Base-by-base conservation (phyloP, 1,140 invertebrate species). In the Zaprionus kolodkinae region DNA sequence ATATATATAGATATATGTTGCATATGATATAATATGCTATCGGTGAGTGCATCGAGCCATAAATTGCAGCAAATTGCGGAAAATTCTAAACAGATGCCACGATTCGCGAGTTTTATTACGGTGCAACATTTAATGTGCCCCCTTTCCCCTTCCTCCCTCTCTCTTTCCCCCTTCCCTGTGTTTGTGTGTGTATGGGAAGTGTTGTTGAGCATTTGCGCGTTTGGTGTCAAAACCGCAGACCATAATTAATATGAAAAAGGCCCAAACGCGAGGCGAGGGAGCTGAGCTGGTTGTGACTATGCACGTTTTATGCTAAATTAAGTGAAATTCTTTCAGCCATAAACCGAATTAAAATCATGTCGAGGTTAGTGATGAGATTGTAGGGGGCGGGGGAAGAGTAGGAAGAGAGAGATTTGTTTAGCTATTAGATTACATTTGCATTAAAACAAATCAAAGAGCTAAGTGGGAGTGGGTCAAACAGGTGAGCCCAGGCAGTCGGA, bases 241-340 rank as follows among this genome's bases (percentile, higher is more conserved):
- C 67, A 61, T 70, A 70, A 70, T 70, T 70, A 70, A 70, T 70
- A 66, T 57, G 15, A 66, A 38, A 66, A 45, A 45, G 40, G 40
- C 40, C n/a, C 54, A 65, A 50, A 45, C 10, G 54, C 38, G n/a
- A 12, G n/a, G 21, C 1, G 21, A 21, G 21, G 21, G 21, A n/a
- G n/a, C n/a, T n/a, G n/a, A n/a, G n/a, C n/a, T n/a, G n/a, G n/a
- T n/a, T n/a, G n/a, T n/a, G n/a, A n/a, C n/a, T n/a, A n/a, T n/a
- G 21, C 1, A 21, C 21, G 21, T 11, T 57, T 65, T 57, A 45
- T 57, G 27, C 27, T 33, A 30, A 57, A 66, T 66, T 66, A 33
- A 57, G 54, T 66, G 64, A 57, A 40, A 66, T 66, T 66, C 64
- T 66, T 66, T 66, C 27, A 35, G 64, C 64, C 64, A 66, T 57